Base-by-base conservation (phyloP, 1,140 invertebrate genomes). In the Probaryconus sp. region DNA sequence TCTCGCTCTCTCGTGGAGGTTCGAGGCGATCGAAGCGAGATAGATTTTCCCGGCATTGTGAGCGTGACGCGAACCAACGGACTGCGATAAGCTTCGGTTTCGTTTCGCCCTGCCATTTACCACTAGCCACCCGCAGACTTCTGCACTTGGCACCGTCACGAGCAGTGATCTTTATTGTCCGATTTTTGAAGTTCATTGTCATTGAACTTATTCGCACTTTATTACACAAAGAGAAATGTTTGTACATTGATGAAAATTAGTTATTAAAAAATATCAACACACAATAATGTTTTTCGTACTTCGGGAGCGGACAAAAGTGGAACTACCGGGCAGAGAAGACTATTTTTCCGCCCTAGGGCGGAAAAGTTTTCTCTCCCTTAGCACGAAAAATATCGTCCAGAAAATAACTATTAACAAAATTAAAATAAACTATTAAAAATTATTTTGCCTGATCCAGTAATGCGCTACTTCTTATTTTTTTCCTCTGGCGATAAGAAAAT, bases 61-160 rank as follows among this genome's bases (percentile, higher is more conserved):
- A 72, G 35, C 53, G 35, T 51, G 69, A 64, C 47, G 48, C 53
- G 64, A 70, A 42, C 58, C 31, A 45, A 38, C 45, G 38, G 42
- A 48, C 72, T 72, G 79, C 37, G 55, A 81, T 81, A 81, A 77
- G 73, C 76, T 64, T 73, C 71, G 63, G 65, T 78, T 71, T n/a
- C n/a, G n/a, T n/a, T 74, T 69, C 72, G 37, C 40, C 65, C 61
- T 42, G 42, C 47, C 48, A 68, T 65, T 68, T 76, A 53, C 38
- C 48, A 56, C 61, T 63, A 26, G 56, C 69, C 60, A 45, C 42
- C 67, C 51, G 17, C 68, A 48, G 55, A 67, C 67, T 48, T 50
- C 65, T 60, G 63, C 45, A 70, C 68, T 56, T 78, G 64, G 64
- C 65, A 70, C 65, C 43, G 30, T 58, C 53, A 48, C 61, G 42